Conservation (phyloP, 2,797 vertebrate genomes). For the Trachurus trachurus region DNA sequence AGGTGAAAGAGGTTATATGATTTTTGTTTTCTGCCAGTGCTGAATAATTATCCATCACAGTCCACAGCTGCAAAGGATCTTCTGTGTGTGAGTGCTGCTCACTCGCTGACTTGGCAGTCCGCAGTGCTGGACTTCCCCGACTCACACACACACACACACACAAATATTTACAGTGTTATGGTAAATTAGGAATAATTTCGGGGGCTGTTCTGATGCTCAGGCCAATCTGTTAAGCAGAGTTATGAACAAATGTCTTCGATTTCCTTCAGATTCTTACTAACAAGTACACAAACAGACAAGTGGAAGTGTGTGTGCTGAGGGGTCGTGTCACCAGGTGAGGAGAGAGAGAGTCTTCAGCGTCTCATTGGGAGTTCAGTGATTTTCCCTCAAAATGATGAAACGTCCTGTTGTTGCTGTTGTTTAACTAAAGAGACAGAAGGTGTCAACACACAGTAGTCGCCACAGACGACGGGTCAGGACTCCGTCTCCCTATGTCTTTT, state of each 20-base stretch:
- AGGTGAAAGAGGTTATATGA: not conserved
- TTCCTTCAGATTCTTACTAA: not conserved
- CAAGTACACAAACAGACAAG: not conserved
- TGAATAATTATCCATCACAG: not conserved
- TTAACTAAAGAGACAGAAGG: not conserved
- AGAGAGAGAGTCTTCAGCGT: not conserved
- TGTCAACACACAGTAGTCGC: not conserved
- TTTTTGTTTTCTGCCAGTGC: not conserved
- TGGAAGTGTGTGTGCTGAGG: not conserved
- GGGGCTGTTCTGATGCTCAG: too few relatives aligned
- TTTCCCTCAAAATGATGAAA: not conserved
- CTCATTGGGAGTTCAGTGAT: not conserved
- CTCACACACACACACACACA: constrained; percentile 7
- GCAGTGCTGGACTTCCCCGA: not conserved
- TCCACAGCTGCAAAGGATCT: constrained; percentile 11
- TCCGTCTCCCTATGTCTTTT: too few relatives aligned
- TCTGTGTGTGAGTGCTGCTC: not conserved
- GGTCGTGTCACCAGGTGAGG: not conserved
- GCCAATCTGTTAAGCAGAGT: not conserved
- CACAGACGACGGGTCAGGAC: too few relatives aligned
- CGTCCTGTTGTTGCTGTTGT: not conserved
- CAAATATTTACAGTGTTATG: too few relatives aligned
- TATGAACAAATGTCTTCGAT: not conserved
- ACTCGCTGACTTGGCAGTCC: not conserved
- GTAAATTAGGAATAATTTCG: too few relatives aligned